Evolutionary conservation across 2,113 vertebrate species (phyloP).

Genomic region (Mobula birostris): DNA sequence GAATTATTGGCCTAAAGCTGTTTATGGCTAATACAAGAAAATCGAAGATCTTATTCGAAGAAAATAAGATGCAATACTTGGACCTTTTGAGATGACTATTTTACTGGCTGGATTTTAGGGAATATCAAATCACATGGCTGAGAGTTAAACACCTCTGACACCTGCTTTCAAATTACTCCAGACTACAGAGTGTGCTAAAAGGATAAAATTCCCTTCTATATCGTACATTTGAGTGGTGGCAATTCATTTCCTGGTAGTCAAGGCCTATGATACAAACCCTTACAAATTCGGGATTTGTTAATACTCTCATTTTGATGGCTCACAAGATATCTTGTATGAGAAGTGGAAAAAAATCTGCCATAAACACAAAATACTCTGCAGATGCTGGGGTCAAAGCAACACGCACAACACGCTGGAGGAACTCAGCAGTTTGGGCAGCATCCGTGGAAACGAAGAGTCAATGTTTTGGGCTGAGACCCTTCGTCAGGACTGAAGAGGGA

Average conservation of each 20-base stretch:
- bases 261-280: too few species aligned
- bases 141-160: background rate
- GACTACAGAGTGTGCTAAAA: background rate
- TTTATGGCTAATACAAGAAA: background rate
- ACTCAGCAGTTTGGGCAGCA: too few species aligned
- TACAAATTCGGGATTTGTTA: too few species aligned
- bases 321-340: background rate
- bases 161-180: background rate
- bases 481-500: too few species aligned
- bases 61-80: background rate
- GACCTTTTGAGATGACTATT: background rate
- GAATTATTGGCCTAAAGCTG: background rate
- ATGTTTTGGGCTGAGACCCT: too few species aligned
- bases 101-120: background rate
- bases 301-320: too few species aligned
- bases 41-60: background rate
- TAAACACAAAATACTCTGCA: too few species aligned
- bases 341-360: background rate
- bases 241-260: background rate
- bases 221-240: background rate
- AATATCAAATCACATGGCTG: background rate
- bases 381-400: too few species aligned
- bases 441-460: too few species aligned
- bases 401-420: too few species aligned
- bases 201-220: background rate